A percentile compares a stretch with the other conserved stretches of the same genome.
phyloP scores from a whole-genome alignment of 2,113 vertebrate genomes.

The Alectura lathami region DNA sequence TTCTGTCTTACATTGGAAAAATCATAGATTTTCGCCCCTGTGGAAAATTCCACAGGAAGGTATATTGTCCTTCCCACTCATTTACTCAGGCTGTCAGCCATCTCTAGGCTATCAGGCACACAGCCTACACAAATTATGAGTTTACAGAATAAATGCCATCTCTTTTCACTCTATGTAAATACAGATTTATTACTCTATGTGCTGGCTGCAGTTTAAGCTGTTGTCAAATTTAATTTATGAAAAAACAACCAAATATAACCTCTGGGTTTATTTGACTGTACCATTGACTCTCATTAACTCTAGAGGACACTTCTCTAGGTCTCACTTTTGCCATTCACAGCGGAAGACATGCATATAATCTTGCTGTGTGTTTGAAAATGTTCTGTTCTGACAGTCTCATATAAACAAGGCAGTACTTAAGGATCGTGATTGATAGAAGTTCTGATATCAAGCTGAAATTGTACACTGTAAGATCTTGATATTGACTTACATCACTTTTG shows the following conservation, averaged over 20 bases:
- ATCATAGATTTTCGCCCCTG: not conserved
- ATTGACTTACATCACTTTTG: not conserved
- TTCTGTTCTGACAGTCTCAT: not conserved
- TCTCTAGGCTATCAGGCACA: not conserved
- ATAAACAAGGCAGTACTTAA: not conserved
- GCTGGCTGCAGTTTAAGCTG: not conserved
- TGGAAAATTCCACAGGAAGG: not conserved
- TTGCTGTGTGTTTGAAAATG: too few species aligned
- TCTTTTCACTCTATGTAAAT: not conserved
- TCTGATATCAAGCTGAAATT: not conserved
- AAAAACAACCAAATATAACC: not conserved
- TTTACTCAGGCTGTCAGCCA: not conserved
- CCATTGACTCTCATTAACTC: not conserved
- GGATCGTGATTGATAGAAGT: not conserved
- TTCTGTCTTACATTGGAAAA: not conserved
- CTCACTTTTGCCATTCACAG: not conserved
- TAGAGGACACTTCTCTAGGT: not conserved
- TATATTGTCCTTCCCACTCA: not conserved
- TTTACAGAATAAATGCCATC: not conserved
- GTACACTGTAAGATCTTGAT: not conserved
- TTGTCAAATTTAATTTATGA: conserved; percentile 2
- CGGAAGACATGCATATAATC: not conserved
- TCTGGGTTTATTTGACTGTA: not conserved
- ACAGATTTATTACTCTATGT: not conserved
- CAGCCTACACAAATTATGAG: not conserved